Evolutionary conservation across 2,113 vertebrate genomes (phyloP).

Genomic region (Coregonus clupeaformis): DNA sequence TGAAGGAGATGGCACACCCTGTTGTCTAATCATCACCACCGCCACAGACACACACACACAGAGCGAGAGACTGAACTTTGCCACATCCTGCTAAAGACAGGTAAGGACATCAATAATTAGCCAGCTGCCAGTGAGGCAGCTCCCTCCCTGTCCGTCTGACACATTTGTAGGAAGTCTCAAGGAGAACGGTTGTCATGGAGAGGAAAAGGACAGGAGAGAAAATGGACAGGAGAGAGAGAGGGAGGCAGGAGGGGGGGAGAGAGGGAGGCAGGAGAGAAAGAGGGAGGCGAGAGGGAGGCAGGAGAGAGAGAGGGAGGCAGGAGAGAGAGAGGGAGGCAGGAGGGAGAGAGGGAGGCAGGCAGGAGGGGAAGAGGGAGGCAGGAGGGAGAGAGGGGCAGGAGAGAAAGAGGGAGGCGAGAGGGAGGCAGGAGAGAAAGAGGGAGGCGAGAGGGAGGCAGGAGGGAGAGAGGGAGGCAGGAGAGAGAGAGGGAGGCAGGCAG

Average conservation of each 20-base stretch:
- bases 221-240: background rate
- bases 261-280: background rate
- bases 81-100: background rate
- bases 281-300: background rate
- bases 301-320: background rate
- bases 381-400: background rate
- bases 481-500: no score
- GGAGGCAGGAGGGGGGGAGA: background rate
- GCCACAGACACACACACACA: background rate
- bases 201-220: background rate
- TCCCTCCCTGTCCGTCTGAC: background rate
- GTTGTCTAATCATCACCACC: background rate
- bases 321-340: no score
- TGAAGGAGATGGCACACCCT: background rate
- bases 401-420: background rate
- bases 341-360: no score
- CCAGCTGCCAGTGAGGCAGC: background rate
- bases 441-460: background rate
- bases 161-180: background rate
- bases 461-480: background rate
- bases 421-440: background rate
- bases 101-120: background rate
- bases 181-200: background rate
- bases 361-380: no score
- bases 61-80: background rate